A percentile compares a stretch with the other conserved stretches of the same genome.
These are phyloP conservation scores for Philopedon plagiatum DNA, from an alignment of 2,888 invertebrate genomes.

Conservation along the genomic window DNA sequence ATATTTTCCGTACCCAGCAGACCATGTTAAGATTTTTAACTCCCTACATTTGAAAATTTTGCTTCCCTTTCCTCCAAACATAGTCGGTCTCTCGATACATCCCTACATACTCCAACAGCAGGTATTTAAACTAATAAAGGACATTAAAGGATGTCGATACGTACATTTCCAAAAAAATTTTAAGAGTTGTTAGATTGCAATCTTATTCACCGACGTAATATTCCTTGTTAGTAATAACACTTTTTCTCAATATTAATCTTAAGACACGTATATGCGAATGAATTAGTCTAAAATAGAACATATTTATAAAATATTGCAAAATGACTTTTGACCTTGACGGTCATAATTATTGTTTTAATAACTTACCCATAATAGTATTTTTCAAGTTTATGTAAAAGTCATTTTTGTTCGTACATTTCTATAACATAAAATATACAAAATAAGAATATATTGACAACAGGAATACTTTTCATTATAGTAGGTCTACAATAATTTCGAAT, in stretches of 20 bases:
- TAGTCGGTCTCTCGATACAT: no score
- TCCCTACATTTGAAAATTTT: no score
- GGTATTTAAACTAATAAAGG: no score
- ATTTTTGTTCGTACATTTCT: constrained; percentile 7
- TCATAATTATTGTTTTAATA: constrained; percentile 29
- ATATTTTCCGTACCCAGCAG: no score
- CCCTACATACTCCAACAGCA: no score
- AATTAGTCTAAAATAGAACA: constrained; percentile 34
- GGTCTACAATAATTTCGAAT: no score
- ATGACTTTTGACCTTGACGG: constrained; percentile 34
- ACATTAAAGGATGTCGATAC: no score
- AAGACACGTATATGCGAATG: constrained; percentile 19
- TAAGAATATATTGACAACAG: not conserved
- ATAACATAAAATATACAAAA: not conserved
- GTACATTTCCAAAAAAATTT: no score
- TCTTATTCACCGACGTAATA: not conserved
- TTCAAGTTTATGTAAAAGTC: constrained; percentile 19
- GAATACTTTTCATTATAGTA: no score
- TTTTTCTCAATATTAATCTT: not conserved
- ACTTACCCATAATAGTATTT: constrained; percentile 14
- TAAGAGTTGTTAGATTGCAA: not conserved
- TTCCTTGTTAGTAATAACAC: not conserved
- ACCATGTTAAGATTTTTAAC: no score
- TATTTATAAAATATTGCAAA: constrained; percentile 43
- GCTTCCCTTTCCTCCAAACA: no score